phyloP scores from a whole-genome alignment of 2,888 invertebrate genomes.

The Dendrolimus houi region DNA sequence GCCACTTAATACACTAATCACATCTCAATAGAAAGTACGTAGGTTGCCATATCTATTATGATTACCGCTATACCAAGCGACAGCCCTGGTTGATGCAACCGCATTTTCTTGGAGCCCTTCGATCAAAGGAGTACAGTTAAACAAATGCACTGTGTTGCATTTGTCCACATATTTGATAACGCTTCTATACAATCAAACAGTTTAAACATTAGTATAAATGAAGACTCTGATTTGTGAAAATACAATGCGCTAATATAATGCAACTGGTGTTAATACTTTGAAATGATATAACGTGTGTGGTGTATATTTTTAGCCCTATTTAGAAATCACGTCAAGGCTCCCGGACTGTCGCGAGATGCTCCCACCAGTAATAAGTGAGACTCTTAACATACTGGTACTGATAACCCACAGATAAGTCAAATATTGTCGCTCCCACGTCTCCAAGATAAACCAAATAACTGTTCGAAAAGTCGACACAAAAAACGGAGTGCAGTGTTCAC shows the following conservation, averaged over 20 bases:
- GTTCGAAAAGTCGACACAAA: constrained; percentile 17
- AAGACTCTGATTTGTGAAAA: neutral
- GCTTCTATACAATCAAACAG: neutral
- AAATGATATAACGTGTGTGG: constrained; percentile 32
- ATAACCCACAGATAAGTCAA: constrained; percentile 52
- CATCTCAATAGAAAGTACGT: constrained; percentile 34
- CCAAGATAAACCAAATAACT: constrained; percentile 11
- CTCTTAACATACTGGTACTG: constrained; percentile 26
- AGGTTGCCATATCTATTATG: constrained; percentile 26
- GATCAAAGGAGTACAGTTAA: constrained; percentile 4
- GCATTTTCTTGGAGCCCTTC: constrained; percentile 32
- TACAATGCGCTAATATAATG: constrained; percentile 2
- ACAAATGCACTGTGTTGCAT: neutral
- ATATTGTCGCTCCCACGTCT: constrained; percentile 7
- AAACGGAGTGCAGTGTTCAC: constrained; percentile 24
- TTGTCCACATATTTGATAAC: neutral
- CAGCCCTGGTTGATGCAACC: constrained; percentile 5
- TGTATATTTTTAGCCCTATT: constrained; percentile 37
- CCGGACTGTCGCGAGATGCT: constrained; percentile 28
- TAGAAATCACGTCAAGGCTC: constrained; percentile 43
- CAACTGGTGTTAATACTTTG: constrained; percentile 15
- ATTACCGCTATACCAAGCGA: constrained; percentile 18
- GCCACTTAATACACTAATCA: constrained; percentile 25
- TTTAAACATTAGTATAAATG: too few species aligned
- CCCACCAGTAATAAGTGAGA: constrained; percentile 28